Conservation (phyloP, 2,888 invertebrate species). For the Physocephala rufipes region DNA sequence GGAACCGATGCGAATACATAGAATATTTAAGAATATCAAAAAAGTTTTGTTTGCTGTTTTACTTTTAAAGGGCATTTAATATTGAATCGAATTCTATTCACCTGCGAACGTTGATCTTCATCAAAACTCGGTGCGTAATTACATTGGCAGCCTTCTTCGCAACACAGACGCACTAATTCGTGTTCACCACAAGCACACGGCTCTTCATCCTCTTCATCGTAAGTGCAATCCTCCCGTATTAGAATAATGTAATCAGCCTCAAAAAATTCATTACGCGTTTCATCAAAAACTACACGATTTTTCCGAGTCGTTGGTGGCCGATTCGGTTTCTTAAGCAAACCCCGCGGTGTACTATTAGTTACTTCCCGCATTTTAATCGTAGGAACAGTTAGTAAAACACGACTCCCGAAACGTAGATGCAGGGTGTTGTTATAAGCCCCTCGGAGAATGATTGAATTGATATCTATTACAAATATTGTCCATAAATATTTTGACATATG, state of each 20-base stretch:
- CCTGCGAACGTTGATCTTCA: slow-evolving; percentile 63
- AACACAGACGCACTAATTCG: slow-evolving; percentile 72
- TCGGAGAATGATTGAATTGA: no score
- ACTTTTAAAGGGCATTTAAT: no score
- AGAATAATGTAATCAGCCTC: slow-evolving; percentile 92
- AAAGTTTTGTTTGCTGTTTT: no score
- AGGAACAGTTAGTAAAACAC: slow-evolving; percentile 27
- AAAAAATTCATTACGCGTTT: slow-evolving; percentile 89
- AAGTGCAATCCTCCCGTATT: slow-evolving; percentile 87
- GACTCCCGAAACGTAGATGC: not conserved
- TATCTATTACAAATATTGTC: no score
- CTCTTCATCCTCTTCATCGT: slow-evolving; percentile 80
- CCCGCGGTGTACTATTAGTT: slow-evolving; percentile 64
- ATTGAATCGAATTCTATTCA: slow-evolving; percentile 54
- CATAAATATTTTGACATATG: no score
- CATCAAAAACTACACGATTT: slow-evolving; percentile 87
- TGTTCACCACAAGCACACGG: slow-evolving; percentile 79
- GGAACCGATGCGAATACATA: not conserved
- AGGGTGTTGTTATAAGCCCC: not conserved
- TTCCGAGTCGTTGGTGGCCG: slow-evolving; percentile 74
- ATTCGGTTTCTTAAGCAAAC: slow-evolving; percentile 78
- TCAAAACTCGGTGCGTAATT: slow-evolving; percentile 64
- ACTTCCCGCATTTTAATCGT: slow-evolving; percentile 65
- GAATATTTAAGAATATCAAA: no score
- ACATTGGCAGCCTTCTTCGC: slow-evolving; percentile 75